Base-by-base conservation (phyloP, 2,888 invertebrate species). In the Gerris lacustris region DNA sequence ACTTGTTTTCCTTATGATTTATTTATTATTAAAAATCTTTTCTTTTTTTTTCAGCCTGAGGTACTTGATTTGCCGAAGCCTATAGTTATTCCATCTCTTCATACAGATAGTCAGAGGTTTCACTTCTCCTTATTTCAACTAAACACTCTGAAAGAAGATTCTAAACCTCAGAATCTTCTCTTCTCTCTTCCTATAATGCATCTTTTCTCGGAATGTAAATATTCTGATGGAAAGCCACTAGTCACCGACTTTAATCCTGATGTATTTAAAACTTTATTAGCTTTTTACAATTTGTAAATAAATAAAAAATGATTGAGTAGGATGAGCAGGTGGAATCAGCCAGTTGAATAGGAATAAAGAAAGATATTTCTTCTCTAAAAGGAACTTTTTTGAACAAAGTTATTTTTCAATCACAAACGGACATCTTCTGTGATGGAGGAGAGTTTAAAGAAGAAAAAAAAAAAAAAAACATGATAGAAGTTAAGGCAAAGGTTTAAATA, bases 41-140 rank as follows among this genome's bases (percentile, higher is more conserved):
- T 31, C 31, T 31, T 4, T 31, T 31, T 31, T 55, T 79, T 80
- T 73, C 81, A 88, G 87, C 82, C 84, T 67, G 80, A 86, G 76
- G 84, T 87, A 6, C 84, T 84, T 78, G 82, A 85, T 72, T 81
- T 94, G 62, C 88, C 90, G 2, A 85, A 88, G 77, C 95, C 96
- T 6, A 83, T 95, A 69, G 87, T 88, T 64, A 82, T 94, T 5
- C 95, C 96, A 79, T 88, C 89, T 78, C 84, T 96, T 74, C 91
- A 92, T 76, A 88, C 91, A 5, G 88, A 94, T 79, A 90, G 92
- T 0, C 83, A 86, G 75, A 81, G 83, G 63, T 92, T 90, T 78
- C 88, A 93, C 78, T 94, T 95, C 79, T 88, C 90, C 6, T 85
- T 92, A 18, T 86, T 91, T 72, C 94, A 96, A 81, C 82, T 96